Conservation (phyloP, 2,113 vertebrate genomes). For the Melierax canorus region DNA sequence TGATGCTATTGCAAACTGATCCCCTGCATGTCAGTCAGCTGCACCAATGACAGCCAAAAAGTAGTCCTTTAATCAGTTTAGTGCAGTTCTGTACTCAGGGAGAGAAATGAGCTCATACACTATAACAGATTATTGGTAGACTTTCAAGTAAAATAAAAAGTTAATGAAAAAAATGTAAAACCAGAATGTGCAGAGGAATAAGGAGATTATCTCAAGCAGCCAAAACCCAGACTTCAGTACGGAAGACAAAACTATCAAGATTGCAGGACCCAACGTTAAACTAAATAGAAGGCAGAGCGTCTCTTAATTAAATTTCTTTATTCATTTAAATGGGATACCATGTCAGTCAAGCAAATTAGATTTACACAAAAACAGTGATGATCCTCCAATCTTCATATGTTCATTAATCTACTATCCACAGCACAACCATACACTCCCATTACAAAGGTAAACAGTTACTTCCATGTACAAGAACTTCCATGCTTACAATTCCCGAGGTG, state of each 20-base stretch:
- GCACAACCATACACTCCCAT: background rate
- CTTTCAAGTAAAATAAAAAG: background rate
- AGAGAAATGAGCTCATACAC: background rate
- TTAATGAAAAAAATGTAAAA: background rate
- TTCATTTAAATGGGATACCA: background rate
- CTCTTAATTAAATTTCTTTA: background rate
- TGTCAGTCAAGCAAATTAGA: background rate
- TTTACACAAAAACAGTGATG: background rate
- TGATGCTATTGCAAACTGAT: background rate
- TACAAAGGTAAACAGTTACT: background rate
- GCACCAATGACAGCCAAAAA: background rate
- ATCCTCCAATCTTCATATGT: background rate
- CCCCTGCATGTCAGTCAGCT: background rate
- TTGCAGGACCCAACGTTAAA: background rate
- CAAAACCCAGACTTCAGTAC: background rate
- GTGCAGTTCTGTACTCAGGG: background rate
- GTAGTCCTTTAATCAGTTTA: background rate
- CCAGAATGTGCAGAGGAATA: background rate
- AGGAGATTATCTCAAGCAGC: background rate
- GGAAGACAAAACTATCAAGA: background rate
- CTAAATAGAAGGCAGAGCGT: background rate
- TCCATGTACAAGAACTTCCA: background rate
- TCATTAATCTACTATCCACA: background rate
- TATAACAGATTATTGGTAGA: background rate
- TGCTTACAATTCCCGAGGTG: background rate